phyloP scores from a whole-genome alignment of 2,888 invertebrate species.

The Nezara viridula region DNA sequence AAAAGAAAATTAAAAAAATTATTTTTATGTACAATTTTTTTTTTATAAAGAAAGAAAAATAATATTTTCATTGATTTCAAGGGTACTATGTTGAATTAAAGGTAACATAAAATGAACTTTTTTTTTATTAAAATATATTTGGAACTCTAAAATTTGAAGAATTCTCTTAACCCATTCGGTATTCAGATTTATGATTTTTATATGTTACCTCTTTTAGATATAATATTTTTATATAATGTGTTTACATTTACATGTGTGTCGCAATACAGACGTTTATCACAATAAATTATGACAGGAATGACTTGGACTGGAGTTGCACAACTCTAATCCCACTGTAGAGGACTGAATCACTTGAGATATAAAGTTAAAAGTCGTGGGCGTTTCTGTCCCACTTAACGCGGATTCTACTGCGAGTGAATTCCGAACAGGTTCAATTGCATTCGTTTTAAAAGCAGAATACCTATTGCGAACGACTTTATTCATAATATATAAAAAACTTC shows the following conservation, averaged over 20 bases:
- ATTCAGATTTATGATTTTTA: constrained; percentile 11
- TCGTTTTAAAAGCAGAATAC: not conserved
- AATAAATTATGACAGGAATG: not conserved
- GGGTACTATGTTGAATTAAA: too few species aligned
- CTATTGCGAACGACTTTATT: not conserved
- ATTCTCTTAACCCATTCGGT: not conserved
- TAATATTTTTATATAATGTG: constrained; percentile 15
- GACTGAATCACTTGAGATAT: constrained; percentile 7
- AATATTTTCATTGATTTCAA: too few species aligned
- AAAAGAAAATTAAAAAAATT: too few species aligned
- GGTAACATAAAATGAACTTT: too few species aligned
- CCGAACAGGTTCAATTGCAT: not conserved
- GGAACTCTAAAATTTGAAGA: not conserved
- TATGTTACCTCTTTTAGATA: not conserved
- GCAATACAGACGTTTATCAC: not conserved
- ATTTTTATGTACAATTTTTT: too few species aligned
- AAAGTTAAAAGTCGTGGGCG: constrained; percentile 3
- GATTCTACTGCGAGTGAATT: not conserved
- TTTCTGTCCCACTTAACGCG: constrained; percentile 17
- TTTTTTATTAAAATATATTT: not conserved
- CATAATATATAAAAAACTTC: not conserved
- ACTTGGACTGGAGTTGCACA: not conserved
- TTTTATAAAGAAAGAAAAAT: too few species aligned
- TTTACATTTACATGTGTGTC: not conserved
- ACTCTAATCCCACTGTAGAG: not conserved